Evolutionary conservation across 2,888 invertebrate species (phyloP), one percentile per base, ranked within the genome.

Genomic region (Drosophila mimica): DNA sequence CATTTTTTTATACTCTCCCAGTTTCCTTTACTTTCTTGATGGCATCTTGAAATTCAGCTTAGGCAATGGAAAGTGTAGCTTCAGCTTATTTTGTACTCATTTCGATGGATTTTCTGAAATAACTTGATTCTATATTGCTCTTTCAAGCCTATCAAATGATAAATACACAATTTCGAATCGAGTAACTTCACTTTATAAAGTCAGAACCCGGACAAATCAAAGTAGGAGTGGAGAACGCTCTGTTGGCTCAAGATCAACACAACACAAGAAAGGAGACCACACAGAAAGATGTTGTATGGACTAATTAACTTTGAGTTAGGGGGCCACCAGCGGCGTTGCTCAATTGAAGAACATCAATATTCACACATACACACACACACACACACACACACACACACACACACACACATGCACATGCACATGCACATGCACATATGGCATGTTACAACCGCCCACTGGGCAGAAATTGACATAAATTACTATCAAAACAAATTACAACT

Each of bases 281-380:
- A 56, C 59, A 36, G 40, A 46, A 9, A 58, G 28, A 38, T 11
- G 17, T 28, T 49, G 49, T 38, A 53, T 20, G 30, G 33, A 48
- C 64, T 81, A 76, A 88, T 88, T 83, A 75, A 85, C 71, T 70
- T 56, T 60, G 73, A 66, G 51, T 68, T 57, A 38, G 57, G 51
- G 31, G 85, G 62, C 89, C 85, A 85, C 79, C 81, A 73, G 62
- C 71, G 59, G 60, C 60, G 70, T 48, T 59, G 62, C 67, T 85
- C 88, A 85, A 89, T 88, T 88, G 83, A 75, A 52, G 70, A 57
- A 58, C 90, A 83, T 85, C 83, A 80, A 85, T 88, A 79, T 71
- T 36, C 56, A 59, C 56, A 20, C 58, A 46, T 43, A 33, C 58
- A 46, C 48, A 30, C n/a, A n/a, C n/a, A 9, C 13, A 20, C 1